A percentile compares a stretch with the other conserved stretches of the same genome.
These are phyloP conservation scores for Oreonectes daqikongensis DNA, from an alignment of 2,797 vertebrate species.

Conservation along the genomic window DNA sequence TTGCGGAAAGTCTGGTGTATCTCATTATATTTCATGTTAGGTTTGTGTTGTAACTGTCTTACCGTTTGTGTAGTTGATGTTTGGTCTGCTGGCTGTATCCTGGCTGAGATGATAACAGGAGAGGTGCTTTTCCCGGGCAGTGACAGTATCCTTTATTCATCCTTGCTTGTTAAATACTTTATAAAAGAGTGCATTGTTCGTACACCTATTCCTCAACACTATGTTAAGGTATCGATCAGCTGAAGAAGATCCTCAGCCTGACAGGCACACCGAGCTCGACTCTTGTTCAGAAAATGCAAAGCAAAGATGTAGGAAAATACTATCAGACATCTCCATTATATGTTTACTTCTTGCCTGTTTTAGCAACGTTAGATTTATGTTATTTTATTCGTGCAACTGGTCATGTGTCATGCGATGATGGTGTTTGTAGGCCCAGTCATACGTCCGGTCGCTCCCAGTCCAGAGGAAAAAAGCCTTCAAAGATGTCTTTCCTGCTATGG, in stretches of 20 bases:
- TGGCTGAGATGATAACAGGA: slow-evolving; percentile 83
- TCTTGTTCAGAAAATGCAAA: slow-evolving; percentile 83
- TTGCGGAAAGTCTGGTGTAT: neutral
- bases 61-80: slow-evolving; percentile 75
- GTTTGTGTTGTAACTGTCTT: neutral
- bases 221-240: slow-evolving; percentile 80
- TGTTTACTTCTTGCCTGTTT: neutral
- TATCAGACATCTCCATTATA: neutral
- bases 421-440: slow-evolving; percentile 75
- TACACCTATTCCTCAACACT: slow-evolving; percentile 58
- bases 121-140: slow-evolving; percentile 79
- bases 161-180: neutral
- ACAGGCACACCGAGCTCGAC: slow-evolving; percentile 77
- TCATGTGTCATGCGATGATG: neutral
- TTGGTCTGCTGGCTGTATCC: slow-evolving; percentile 84
- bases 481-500: slow-evolving; percentile 76
- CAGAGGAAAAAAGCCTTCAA: slow-evolving; percentile 79
- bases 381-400: neutral
- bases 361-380: neutral
- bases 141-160: slow-evolving; percentile 80
- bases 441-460: slow-evolving; percentile 73
- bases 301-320: slow-evolving; percentile 76
- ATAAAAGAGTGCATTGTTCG: neutral
- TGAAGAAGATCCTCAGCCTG: slow-evolving; percentile 79
- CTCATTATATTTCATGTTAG: no score